phyloP scores from a whole-genome alignment of 2,888 invertebrate species.

The Eugnorisma glareosa region DNA sequence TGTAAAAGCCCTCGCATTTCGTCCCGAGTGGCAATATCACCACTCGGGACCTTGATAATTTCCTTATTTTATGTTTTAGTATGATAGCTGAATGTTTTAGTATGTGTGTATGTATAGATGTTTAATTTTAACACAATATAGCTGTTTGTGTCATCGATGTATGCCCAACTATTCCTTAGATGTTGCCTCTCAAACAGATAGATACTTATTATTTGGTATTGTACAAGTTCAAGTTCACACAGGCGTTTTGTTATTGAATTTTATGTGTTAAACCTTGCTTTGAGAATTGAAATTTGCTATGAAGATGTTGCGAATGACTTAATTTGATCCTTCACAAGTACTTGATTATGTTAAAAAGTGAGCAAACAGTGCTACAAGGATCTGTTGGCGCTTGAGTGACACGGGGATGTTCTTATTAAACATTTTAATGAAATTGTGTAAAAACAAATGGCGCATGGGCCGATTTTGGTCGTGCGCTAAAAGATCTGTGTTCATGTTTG shows the following conservation, averaged over 20 bases:
- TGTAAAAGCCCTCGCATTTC: neutral
- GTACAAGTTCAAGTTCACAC: neutral
- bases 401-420: neutral
- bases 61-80: neutral
- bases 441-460: neutral
- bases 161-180: conserved; percentile 30
- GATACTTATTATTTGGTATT: neutral
- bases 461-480: neutral
- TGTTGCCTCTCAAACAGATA: conserved; percentile 37
- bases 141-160: conserved; percentile 53
- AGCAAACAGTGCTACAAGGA: neutral
- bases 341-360: neutral
- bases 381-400: neutral
- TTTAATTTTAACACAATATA: conserved; percentile 32
- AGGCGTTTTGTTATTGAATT: neutral
- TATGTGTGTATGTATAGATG: conserved; percentile 38
- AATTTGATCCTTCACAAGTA: neutral
- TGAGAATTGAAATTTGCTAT: neutral
- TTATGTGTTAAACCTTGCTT: neutral
- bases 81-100: conserved; percentile 38
- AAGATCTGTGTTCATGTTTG: neutral
- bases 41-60: neutral
- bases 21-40: neutral
- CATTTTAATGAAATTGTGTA: neutral
- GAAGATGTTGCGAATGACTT: too few relatives aligned